A percentile compares a stretch with the other conserved stretches of the same genome.
phyloP scores from a whole-genome alignment of 2,113 vertebrate species.

The Lophotis ruficrista region DNA sequence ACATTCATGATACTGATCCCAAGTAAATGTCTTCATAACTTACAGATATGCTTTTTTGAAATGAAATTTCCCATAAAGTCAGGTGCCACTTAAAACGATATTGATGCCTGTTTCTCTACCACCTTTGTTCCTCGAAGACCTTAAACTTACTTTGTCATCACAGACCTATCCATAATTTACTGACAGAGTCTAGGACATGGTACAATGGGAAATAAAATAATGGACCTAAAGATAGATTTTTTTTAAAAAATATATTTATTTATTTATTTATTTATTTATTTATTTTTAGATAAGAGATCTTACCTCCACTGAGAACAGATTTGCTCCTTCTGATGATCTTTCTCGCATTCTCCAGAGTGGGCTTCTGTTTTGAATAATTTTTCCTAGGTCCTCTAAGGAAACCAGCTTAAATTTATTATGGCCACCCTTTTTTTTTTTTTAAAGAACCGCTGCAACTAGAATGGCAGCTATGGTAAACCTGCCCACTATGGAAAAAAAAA shows the following conservation, averaged over 20 bases:
- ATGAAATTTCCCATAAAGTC: slow-evolving; percentile 13
- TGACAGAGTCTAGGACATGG: neutral
- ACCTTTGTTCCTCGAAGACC: slow-evolving; percentile 27
- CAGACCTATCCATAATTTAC: slow-evolving; percentile 5
- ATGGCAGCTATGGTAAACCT: neutral
- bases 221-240: neutral
- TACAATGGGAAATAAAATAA: neutral
- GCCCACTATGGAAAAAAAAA: neutral
- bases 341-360: neutral
- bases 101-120: neutral
- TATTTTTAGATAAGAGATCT: neutral
- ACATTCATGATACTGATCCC: neutral
- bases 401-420: neutral
- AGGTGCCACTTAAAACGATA: slow-evolving; percentile 12
- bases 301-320: neutral
- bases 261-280: neutral
- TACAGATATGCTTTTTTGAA: neutral
- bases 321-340: neutral
- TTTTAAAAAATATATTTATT: too few species aligned
- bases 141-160: slow-evolving; percentile 10
- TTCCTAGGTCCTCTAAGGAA: neutral
- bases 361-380: neutral
- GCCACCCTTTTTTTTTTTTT: too few species aligned
- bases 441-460: neutral
- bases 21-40: slow-evolving; percentile 16